A percentile compares a stretch with the other conserved stretches of the same genome.
Evolutionary conservation across 2,797 vertebrate genomes (phyloP).

Genomic region (Graptemys geographica): DNA sequence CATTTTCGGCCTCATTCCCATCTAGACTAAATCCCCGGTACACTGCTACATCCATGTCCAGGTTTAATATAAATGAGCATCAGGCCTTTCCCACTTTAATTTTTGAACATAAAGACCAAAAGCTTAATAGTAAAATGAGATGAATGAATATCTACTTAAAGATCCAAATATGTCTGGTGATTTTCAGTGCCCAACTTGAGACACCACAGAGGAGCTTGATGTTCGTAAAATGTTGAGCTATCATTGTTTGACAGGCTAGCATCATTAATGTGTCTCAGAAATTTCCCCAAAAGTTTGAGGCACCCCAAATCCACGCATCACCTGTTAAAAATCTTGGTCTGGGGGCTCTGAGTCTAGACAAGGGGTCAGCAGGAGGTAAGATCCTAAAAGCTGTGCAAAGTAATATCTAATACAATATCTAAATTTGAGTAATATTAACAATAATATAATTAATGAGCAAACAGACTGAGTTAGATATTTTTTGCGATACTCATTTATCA

Average conservation of each 20-base stretch:
- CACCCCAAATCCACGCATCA: neutral
- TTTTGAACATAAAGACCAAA: constrained; percentile 33
- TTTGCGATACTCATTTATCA: neutral
- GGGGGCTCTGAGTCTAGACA: neutral
- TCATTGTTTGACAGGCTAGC: neutral
- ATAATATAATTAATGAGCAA: neutral
- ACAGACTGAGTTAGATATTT: accelerated
- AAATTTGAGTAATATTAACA: neutral
- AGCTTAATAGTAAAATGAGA: neutral
- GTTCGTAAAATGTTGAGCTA: neutral
- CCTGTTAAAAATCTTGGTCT: neutral
- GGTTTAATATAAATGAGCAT: constrained; percentile 19
- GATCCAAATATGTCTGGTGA: neutral
- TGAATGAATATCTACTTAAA: neutral
- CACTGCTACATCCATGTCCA: constrained; percentile 10
- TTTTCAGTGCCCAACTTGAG: neutral
- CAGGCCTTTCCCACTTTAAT: constrained; percentile 51
- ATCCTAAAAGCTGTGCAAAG: neutral
- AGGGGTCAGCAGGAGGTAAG: neutral
- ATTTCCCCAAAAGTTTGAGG: neutral
- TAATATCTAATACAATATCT: neutral
- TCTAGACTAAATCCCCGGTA: neutral
- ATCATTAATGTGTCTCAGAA: neutral
- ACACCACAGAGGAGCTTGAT: neutral
- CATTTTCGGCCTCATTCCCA: neutral